phyloP scores from a whole-genome alignment of 2,797 vertebrate genomes.

The Apogon talboti region DNA sequence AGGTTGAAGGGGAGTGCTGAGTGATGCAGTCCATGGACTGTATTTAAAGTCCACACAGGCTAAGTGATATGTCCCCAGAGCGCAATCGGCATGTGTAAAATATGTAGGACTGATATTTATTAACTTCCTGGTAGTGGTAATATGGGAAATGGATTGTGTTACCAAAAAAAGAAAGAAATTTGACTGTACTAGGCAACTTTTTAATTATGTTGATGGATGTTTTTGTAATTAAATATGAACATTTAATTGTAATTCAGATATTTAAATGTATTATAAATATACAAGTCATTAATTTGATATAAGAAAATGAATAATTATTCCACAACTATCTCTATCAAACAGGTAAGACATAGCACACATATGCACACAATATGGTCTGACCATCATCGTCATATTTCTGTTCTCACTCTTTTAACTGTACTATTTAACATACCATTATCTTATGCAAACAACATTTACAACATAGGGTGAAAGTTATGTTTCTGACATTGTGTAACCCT shows the following conservation, averaged over 20 bases:
- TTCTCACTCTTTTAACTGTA: not conserved
- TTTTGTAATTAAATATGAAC: no score
- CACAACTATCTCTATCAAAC: not conserved
- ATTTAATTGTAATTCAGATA: no score
- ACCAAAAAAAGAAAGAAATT: not conserved
- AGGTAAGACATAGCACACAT: no score
- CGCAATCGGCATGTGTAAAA: constrained; percentile 59
- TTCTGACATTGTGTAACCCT: not conserved
- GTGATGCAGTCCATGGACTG: constrained; percentile 35
- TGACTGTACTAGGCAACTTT: not conserved
- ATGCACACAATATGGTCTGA: no score
- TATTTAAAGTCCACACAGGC: constrained; percentile 52
- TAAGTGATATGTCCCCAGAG: constrained; percentile 57
- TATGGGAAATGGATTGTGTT: constrained; percentile 21
- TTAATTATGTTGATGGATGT: not conserved
- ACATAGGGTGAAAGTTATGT: not conserved
- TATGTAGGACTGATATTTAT: constrained; percentile 56
- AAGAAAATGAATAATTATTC: not conserved
- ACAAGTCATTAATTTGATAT: not conserved
- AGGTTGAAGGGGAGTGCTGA: constrained; percentile 30
- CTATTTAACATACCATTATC: not conserved
- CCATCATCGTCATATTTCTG: no score
- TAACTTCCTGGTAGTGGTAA: constrained; percentile 36
- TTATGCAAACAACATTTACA: not conserved
- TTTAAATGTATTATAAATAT: not conserved